phyloP scores from a whole-genome alignment of 2,888 invertebrate genomes.

The Catotricha subobsoleta region DNA sequence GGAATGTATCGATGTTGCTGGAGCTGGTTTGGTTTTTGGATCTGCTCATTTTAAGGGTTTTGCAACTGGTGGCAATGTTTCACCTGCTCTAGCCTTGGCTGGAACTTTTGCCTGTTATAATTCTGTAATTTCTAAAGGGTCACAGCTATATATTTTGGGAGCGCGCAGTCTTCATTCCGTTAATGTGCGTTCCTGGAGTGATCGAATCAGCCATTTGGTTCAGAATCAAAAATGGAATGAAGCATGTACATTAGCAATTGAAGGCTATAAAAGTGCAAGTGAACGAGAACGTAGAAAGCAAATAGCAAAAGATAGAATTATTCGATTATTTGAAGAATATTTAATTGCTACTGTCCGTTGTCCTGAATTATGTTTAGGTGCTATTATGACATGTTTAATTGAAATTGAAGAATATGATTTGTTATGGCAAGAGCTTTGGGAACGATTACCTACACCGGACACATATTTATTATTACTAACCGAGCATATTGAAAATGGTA shows the following conservation, averaged over 20 bases:
- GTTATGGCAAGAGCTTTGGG: constrained; percentile 45
- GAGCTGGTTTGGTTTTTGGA: constrained; percentile 66
- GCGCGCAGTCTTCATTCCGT: constrained; percentile 39
- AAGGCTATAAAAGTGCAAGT: constrained; percentile 26
- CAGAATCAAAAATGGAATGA: constrained; percentile 38
- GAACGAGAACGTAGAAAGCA: constrained; percentile 24
- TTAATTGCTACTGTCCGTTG: constrained; percentile 25
- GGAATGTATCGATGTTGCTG: constrained; percentile 63
- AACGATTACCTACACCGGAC: constrained; percentile 34
- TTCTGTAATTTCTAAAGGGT: constrained; percentile 44
- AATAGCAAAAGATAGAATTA: constrained; percentile 28
- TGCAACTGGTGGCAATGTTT: constrained; percentile 87
- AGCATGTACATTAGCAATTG: constrained; percentile 36
- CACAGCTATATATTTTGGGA: constrained; percentile 54
- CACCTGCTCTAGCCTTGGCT: constrained; percentile 40
- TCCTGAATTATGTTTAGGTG: constrained; percentile 27
- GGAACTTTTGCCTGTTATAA: constrained; percentile 51
- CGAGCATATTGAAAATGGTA: constrained; percentile 47
- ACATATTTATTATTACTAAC: constrained; percentile 51
- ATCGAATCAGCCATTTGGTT: constrained; percentile 43
- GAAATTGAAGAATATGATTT: constrained; percentile 32
- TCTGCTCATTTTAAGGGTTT: constrained; percentile 74
- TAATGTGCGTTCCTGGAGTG: constrained; percentile 45
- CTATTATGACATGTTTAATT: constrained; percentile 26
- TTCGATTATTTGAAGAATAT: constrained; percentile 31